These are phyloP conservation scores for Acrobasis suavella DNA, from an alignment of 2,888 invertebrate genomes.

Conservation along the genomic window DNA sequence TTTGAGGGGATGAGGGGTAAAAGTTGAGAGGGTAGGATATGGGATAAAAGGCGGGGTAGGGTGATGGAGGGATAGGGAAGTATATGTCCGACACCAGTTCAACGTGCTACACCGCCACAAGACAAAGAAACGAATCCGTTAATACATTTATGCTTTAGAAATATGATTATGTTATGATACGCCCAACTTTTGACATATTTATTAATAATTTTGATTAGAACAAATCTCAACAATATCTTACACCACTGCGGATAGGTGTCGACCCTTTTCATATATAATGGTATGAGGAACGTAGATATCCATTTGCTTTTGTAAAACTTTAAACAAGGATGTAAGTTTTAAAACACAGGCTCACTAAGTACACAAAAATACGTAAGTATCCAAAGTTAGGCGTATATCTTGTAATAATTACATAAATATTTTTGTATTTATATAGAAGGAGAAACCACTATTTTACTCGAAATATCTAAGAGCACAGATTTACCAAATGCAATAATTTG, in stretches of 20 bases:
- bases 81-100: conserved; percentile 90
- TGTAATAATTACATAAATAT: conserved; percentile 8
- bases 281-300: too few species aligned
- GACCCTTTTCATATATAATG: too few species aligned
- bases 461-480: conserved; percentile 46
- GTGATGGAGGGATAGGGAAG: conserved; percentile 81
- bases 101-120: conserved; percentile 85
- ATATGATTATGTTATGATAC: conserved; percentile 25
- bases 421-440: conserved; percentile 7
- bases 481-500: conserved; percentile 67
- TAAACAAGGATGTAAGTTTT: too few species aligned
- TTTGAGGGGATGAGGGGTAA: conserved; percentile 61
- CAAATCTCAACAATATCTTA: too few species aligned
- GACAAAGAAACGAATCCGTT: conserved; percentile 78
- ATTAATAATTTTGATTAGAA: too few species aligned
- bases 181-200: conserved; percentile 5
- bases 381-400: background rate
- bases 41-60: conserved; percentile 72
- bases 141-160: conserved; percentile 51
- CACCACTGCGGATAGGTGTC: too few species aligned
- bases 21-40: conserved; percentile 77
- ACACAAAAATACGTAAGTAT: background rate
- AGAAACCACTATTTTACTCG: conserved; percentile 12
- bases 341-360: background rate
- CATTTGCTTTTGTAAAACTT: too few species aligned